Evolutionary conservation across 2,888 invertebrate species (phyloP), one percentile per base, ranked within the genome.

Genomic region (Drosophila recens): DNA sequence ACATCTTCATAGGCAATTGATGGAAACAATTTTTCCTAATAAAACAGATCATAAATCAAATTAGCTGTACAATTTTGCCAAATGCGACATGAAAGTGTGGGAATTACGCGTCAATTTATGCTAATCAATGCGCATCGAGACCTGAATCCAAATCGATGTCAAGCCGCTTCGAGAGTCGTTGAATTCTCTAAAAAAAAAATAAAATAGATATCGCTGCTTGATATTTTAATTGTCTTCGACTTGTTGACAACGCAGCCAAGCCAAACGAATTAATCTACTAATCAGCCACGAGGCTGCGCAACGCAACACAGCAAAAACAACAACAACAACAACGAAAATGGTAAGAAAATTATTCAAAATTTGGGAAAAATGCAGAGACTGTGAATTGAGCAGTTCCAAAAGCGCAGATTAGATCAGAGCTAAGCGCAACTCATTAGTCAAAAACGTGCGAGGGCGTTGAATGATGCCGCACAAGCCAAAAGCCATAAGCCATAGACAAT

Each of bases 1-100:
- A 78, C 84, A 72, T 78, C 75, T 82, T 67, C 51, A 81, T 85
- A 23, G 48, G 27, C 46, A 46, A 36, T 56, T 13, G 64, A 58
- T 57, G 17, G 54, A 42, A 46, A 64, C 57, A 57, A 82, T 86
- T 80, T 88, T 83, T 82, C 67, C 62, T 72, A 71, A 88, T 72
- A 86, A 86, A 75, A 66, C 34, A 51, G 34, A 53, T 27, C 70
- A 87, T 89, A 87, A 87, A 84, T 89, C 87, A 84, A 88, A 84
- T 87, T 72, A 76, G 73, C 40, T 72, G 87, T 75, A 80, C 65
- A 76, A 79, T 83, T 84, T 84, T 75, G 73, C 56, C 73, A 83
- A 89, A 88, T 78, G 71, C 84, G 84, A 83, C 84, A 87, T 65
- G 79, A 80, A 76, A 89, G 84, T 84, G 84, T 84, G 89, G 87